Evolutionary conservation across 2,797 vertebrate genomes (phyloP).

Genomic region (Hydrolagus colliei): DNA sequence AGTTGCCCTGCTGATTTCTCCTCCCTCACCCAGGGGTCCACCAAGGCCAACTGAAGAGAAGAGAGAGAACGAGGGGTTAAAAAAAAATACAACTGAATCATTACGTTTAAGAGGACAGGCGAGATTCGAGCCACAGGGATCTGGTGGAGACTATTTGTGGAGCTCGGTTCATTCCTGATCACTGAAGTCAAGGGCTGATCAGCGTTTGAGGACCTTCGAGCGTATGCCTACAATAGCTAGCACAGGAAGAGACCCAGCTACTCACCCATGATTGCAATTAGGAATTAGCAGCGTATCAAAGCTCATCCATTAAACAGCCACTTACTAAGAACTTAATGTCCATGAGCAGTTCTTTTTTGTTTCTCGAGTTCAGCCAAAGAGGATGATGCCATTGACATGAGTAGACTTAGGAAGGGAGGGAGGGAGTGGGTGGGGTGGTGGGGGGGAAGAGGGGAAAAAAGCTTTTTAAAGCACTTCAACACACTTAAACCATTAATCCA

Average conservation of each 20-base stretch:
- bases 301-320: conserved; percentile 46
- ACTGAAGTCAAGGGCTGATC: not conserved
- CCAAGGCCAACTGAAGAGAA: too few relatives aligned
- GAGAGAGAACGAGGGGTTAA: too few relatives aligned
- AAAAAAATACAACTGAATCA: too few relatives aligned
- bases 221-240: not conserved
- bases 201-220: not conserved
- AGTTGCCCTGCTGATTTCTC: too few relatives aligned
- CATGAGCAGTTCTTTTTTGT: conserved; percentile 57
- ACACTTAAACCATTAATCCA: conserved; percentile 64
- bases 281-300: conserved; percentile 33
- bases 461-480: conserved; percentile 49
- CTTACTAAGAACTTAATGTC: conserved; percentile 57
- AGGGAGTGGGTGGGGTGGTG: not conserved
- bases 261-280: conserved; percentile 18
- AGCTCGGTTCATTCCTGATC: not conserved
- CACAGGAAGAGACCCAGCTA: conserved; percentile 12
- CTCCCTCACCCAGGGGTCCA: too few relatives aligned
- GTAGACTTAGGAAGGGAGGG: not conserved
- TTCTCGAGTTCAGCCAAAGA: conserved; percentile 46
- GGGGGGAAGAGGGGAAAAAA: conserved; percentile 47
- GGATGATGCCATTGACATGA: conserved; percentile 27
- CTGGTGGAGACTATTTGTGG: too few relatives aligned
- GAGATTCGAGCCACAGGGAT: too few relatives aligned
- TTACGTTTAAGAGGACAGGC: too few relatives aligned